Conservation (phyloP, 2,888 invertebrate genomes). For the Diaprepes abbreviatus region DNA sequence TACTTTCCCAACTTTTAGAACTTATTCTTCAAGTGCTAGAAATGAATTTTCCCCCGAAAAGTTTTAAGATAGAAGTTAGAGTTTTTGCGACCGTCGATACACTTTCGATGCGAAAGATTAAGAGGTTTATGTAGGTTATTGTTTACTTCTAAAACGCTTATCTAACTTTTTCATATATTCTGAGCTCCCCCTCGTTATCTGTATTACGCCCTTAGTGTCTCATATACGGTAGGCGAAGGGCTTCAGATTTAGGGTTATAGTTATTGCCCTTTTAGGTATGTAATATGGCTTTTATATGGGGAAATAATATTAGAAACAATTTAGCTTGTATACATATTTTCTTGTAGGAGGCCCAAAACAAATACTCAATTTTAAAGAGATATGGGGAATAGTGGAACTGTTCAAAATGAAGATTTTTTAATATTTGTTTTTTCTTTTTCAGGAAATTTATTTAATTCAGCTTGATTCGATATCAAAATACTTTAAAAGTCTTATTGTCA, state of each 20-base stretch:
- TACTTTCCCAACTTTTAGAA: neutral
- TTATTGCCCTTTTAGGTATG: slow-evolving; percentile 19
- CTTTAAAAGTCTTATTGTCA: too few relatives aligned
- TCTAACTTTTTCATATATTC: slow-evolving; percentile 22
- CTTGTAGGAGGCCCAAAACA: too few relatives aligned
- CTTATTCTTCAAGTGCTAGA: neutral
- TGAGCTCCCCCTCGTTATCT: slow-evolving; percentile 9
- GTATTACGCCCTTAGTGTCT: slow-evolving; percentile 9
- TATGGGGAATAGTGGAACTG: too few relatives aligned
- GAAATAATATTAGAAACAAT: slow-evolving; percentile 4
- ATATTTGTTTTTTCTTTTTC: too few relatives aligned
- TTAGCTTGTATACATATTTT: neutral
- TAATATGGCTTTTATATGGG: neutral
- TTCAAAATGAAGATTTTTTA: too few relatives aligned
- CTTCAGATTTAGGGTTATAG: slow-evolving; percentile 21
- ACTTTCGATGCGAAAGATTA: slow-evolving; percentile 8
- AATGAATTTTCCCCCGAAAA: neutral
- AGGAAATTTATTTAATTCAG: too few relatives aligned
- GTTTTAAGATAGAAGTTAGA: neutral
- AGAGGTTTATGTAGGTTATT: slow-evolving; percentile 18
- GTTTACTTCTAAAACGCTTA: slow-evolving; percentile 18
- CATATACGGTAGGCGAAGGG: neutral
- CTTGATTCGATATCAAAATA: too few relatives aligned
- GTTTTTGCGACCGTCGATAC: slow-evolving; percentile 1
- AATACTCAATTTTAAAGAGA: too few relatives aligned